phyloP scores from a whole-genome alignment of 2,888 invertebrate genomes.

The Nematopogon swammerdamellus region DNA sequence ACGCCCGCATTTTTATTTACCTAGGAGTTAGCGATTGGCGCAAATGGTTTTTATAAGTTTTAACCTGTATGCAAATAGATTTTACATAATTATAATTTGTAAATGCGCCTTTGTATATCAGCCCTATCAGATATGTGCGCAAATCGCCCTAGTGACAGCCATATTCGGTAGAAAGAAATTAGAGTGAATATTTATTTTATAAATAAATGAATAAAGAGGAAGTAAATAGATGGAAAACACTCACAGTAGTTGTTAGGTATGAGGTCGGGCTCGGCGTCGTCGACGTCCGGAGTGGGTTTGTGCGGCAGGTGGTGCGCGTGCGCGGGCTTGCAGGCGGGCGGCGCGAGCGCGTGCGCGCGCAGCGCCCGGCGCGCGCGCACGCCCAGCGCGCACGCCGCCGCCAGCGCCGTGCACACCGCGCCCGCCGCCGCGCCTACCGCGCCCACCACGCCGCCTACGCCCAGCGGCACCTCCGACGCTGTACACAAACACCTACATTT shows the following conservation, averaged over 20 bases:
- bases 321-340: constrained; percentile 20
- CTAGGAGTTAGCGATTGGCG: no score
- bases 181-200: no score
- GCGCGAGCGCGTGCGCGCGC: constrained; percentile 21
- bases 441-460: constrained; percentile 30
- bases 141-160: no score
- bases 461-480: constrained; percentile 34
- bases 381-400: constrained; percentile 16
- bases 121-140: no score
- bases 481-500: constrained; percentile 8
- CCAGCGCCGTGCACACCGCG: constrained; percentile 18
- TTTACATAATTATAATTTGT: no score
- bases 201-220: no score
- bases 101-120: no score
- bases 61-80: no score
- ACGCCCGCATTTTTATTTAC: no score
- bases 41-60: no score
- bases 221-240: constrained; percentile 12
- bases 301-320: constrained; percentile 17
- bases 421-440: constrained; percentile 18
- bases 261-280: constrained; percentile 44
- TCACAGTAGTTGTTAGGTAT: constrained; percentile 47
- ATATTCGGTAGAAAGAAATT: no score
- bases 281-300: constrained; percentile 25
- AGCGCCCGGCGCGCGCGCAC: constrained; percentile 31